A percentile compares a stretch with the other conserved stretches of the same genome.
phyloP scores from a whole-genome alignment of 1,140 invertebrate genomes.

The Tetragnatha versicolor region DNA sequence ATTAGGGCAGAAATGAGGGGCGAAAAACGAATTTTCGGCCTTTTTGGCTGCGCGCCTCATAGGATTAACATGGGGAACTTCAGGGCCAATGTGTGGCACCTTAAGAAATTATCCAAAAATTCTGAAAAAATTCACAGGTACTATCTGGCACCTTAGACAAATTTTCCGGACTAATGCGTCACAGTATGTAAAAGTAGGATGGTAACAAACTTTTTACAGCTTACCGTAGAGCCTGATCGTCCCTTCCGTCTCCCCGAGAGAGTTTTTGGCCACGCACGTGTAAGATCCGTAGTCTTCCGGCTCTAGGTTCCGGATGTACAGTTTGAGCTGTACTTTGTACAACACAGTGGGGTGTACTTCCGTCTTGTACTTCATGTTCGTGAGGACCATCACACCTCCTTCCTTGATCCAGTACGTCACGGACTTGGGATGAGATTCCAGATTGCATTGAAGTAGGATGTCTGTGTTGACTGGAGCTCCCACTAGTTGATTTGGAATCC shows the following conservation, averaged over 20 bases:
- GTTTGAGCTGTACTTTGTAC: slow-evolving; percentile 50
- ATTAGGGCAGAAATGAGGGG: too few species aligned
- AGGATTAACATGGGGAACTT: too few species aligned
- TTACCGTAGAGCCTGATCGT: slow-evolving; percentile 81
- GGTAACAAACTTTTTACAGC: background rate
- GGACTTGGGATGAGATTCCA: slow-evolving; percentile 59
- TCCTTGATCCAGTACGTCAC: slow-evolving; percentile 55
- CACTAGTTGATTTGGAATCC: slow-evolving; percentile 65
- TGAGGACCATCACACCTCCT: slow-evolving; percentile 54
- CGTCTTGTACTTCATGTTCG: slow-evolving; percentile 54
- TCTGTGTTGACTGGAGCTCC: slow-evolving; percentile 63
- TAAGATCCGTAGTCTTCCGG: slow-evolving; percentile 81
- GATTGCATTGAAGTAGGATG: slow-evolving; percentile 63
- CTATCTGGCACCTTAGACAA: too few species aligned
- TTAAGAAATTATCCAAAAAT: too few species aligned
- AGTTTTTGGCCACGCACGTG: slow-evolving; percentile 92
- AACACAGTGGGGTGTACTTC: slow-evolving; percentile 19
- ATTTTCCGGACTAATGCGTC: too few species aligned
- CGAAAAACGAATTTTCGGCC: too few species aligned
- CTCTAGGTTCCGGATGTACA: slow-evolving; percentile 53
- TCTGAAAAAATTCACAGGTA: too few species aligned
- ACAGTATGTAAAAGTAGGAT: background rate
- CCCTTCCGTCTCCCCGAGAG: slow-evolving; percentile 88
- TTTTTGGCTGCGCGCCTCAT: too few species aligned
- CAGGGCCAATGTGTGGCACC: too few species aligned